Base-by-base conservation (phyloP, 2,797 vertebrate species). In the Echiichthys vipera region DNA sequence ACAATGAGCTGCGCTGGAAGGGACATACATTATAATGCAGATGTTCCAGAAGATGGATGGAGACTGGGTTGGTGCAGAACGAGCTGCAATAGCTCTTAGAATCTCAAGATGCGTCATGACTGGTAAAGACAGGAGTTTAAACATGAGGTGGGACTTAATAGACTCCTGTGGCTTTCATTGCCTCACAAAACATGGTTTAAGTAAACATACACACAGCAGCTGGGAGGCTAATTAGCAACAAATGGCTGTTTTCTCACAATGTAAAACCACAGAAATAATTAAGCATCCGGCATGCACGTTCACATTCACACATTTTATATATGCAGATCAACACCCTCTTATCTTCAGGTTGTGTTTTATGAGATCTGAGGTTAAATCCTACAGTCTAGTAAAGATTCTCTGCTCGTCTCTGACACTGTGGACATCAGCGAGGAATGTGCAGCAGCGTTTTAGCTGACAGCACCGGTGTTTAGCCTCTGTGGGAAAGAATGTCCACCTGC, bases 191-290 rank as follows among this genome's bases (percentile, higher is more conserved):
- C 68, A 49, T 2, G 4, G 58, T 34, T 25, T 49, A 77, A 70
- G 64, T 51, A 75, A 89, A 85, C 72, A 80, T 62, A 65, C 51
- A 18, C 65, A 55, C 70, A 85, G 81, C 70, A 85, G 81, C 73
- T 56, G 74, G 57, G 40, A 57, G 63, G 62, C 77, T 84, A 85
- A 88, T 85, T 71, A 64, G 53, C 68, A 81, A 72, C 78, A 87
- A 85, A 74, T 80, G 61, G 27, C 46, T 40, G n/a, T 73, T 66
- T 73, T 68, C 45, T 71, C 34, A 3, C 5, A 15, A 77, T 70
- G 37, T 59, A 12, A 71, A 68, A 53, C 42, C 42, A 11, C 18
- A 39, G 13, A 49, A 78, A 55, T 18, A 12, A 49, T 67, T 24
- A 40, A 39, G 64, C 37, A 37, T 24, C 54, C 37, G 27, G 18